Base-by-base conservation (phyloP, 2,888 invertebrate genomes). In the Meiosimyza platycephala region DNA sequence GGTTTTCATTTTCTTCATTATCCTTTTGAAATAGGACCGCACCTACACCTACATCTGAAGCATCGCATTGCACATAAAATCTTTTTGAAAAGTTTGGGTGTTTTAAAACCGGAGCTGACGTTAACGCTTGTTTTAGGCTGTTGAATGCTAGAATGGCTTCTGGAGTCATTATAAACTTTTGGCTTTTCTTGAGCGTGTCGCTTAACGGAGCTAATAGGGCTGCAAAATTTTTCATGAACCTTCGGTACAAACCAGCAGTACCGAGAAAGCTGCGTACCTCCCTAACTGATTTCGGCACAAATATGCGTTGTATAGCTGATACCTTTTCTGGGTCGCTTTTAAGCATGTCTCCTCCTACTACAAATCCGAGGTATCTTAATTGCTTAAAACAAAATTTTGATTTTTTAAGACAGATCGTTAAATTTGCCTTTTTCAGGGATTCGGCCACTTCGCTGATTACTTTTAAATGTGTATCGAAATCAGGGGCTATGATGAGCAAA, bases 211-310 rank as follows among this genome's bases (percentile, higher is more conserved):
- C 62, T 11, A 74, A 28, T 5, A 72, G 1, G 1, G 63, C 47
- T 0, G 71, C 59, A 52, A 65, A 76, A 22, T 76, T 67, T 47
- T 54, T 50, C 1, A 75, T 72, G 28, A 77, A 75, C 1, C 75
- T 55, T 0, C 72, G 54, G 40, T 74, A 77, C 75, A 74, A 77
- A 0, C 75, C 73, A 0, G 76, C 73, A 71, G 76, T 72, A 1
- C 77, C 76, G 6, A 75, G 16, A 18, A 77, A 72, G 12, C 74
- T 63, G 3, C 77, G 68, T 1, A 78, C 74, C n/a, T 78, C 72
- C 9, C 69, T 62, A 6, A 40, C 18, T 1, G 63, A 48, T 15
- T 72, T 66, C 50, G 73, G 74, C 16, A 48, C n/a, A 12, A 54
- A 72, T n/a, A 18, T 69, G 12, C 13, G 40, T 1, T 28, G 51